These are phyloP conservation scores for Monarcha castaneiventris DNA, from an alignment of 2,113 vertebrate species.

Conservation along the genomic window DNA sequence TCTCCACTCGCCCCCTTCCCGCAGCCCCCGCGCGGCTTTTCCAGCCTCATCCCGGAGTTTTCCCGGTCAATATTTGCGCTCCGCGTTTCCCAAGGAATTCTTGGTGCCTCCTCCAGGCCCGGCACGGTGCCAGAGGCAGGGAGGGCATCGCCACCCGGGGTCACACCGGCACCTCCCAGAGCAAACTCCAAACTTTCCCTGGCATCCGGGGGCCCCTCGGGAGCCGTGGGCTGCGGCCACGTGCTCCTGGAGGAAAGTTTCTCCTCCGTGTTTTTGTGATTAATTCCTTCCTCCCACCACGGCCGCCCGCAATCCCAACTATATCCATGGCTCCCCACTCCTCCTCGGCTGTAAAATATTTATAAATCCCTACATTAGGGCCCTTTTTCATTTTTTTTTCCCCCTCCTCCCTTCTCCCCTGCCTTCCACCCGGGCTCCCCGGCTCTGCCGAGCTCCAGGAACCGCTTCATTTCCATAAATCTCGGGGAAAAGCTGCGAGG, in stretches of 20 bases:
- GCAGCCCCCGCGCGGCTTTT: fast-evolving
- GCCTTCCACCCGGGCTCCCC: neutral
- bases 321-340: slow-evolving; percentile 46
- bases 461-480: slow-evolving; percentile 29
- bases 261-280: slow-evolving; percentile 4
- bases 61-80: neutral
- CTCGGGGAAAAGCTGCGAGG: slow-evolving; percentile 56
- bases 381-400: neutral
- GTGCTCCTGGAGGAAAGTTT: neutral
- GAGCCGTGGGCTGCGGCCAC: neutral
- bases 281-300: slow-evolving; percentile 57
- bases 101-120: fast-evolving
- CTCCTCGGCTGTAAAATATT: slow-evolving; percentile 57
- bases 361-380: slow-evolving; percentile 32
- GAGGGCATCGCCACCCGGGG: neutral
- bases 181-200: neutral
- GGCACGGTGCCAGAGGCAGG: fast-evolving
- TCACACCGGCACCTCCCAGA: neutral
- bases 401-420: neutral
- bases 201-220: neutral
- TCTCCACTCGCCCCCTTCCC: fast-evolving
- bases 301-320: slow-evolving; percentile 12
- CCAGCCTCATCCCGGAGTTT: neutral
- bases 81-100: neutral
- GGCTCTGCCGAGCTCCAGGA: slow-evolving; percentile 19